Evolutionary conservation across 2,888 invertebrate genomes (phyloP).

Genomic region (Yponomeuta evonymella): DNA sequence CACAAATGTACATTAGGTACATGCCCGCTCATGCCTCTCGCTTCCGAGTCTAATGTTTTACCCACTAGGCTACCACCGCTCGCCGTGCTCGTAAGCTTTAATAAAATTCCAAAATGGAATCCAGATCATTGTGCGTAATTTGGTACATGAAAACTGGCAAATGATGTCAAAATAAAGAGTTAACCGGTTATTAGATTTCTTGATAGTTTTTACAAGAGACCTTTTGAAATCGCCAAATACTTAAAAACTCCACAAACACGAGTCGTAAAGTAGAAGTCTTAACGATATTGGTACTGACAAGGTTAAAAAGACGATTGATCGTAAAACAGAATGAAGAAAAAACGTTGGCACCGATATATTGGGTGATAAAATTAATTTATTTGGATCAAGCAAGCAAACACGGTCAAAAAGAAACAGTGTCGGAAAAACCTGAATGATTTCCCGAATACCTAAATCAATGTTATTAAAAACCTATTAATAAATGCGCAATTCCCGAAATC

Average conservation of each 20-base stretch:
- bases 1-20: too few species aligned
- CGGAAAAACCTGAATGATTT: background rate
- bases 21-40: too few species aligned
- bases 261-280: conserved; percentile 2
- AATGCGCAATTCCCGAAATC: too few species aligned
- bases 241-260: conserved; percentile 1
- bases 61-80: too few species aligned
- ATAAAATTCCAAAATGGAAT: too few species aligned
- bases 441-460: background rate
- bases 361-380: conserved; percentile 7
- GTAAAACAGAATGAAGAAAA: background rate
- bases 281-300: conserved; percentile 8
- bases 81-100: too few species aligned
- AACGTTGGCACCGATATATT: conserved; percentile 4
- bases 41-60: too few species aligned
- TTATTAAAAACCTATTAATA: too few species aligned
- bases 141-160: too few species aligned
- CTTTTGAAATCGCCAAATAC: background rate
- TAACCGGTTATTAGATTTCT: background rate
- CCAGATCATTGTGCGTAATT: too few species aligned
- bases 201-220: background rate
- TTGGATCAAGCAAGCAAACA: conserved; percentile 2
- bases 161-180: background rate
- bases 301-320: conserved; percentile 7
- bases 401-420: background rate